phyloP scores from a whole-genome alignment of 1,140 invertebrate species.

The Sipha flava region DNA sequence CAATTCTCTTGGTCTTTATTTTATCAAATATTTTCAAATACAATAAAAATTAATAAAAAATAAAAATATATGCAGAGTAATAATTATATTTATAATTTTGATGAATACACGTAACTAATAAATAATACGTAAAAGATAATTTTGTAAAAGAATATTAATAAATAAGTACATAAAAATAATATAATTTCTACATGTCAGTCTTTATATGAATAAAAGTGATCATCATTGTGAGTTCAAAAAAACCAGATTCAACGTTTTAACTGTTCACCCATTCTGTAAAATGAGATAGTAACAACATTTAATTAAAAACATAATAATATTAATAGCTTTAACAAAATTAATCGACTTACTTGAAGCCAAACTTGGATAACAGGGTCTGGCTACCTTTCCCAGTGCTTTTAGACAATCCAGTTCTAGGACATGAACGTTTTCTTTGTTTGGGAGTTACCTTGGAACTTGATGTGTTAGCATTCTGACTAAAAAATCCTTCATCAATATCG shows the following conservation, averaged over 20 bases:
- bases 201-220: neutral
- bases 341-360: conserved; percentile 16
- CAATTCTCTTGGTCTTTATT: too few species aligned
- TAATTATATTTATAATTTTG: too few species aligned
- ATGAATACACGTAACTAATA: too few species aligned
- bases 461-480: conserved; percentile 5
- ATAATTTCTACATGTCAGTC: neutral
- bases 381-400: neutral
- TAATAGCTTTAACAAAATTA: neutral
- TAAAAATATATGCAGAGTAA: too few species aligned
- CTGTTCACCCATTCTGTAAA: neutral
- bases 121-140: too few species aligned
- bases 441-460: neutral
- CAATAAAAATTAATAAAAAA: too few species aligned
- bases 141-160: too few species aligned
- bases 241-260: neutral
- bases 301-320: neutral
- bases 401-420: neutral
- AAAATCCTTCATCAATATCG: conserved; percentile 13
- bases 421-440: neutral
- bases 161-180: too few species aligned
- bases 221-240: too few species aligned
- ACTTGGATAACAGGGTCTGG: conserved; percentile 10
- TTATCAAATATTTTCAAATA: too few species aligned
- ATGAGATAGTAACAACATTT: neutral